phyloP scores from a whole-genome alignment of 2,888 invertebrate genomes.

The Prosapia bicincta region DNA sequence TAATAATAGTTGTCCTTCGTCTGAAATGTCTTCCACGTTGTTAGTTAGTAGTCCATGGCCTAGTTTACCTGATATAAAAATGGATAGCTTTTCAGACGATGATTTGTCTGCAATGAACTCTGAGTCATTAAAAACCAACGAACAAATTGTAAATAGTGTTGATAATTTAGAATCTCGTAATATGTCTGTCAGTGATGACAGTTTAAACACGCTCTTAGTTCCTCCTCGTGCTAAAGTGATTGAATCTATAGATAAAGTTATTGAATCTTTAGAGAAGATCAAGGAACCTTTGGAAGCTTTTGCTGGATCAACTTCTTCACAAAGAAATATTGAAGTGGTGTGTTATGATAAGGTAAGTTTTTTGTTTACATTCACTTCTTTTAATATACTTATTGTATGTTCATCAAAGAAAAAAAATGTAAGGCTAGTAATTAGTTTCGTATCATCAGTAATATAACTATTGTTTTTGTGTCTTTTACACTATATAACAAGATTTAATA shows the following conservation, averaged over 20 bases:
- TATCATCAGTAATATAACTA: too few relatives aligned
- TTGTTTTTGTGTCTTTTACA: too few relatives aligned
- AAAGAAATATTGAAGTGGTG: background rate
- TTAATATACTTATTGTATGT: too few relatives aligned
- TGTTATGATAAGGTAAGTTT: background rate
- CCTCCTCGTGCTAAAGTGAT: conserved; percentile 22
- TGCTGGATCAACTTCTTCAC: background rate
- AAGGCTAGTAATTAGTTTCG: too few relatives aligned
- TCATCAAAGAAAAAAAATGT: too few relatives aligned
- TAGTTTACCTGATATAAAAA: background rate
- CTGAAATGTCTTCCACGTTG: background rate
- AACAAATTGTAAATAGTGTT: background rate
- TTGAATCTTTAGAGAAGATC: conserved; percentile 29
- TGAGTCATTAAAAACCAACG: background rate
- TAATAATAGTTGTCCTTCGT: background rate
- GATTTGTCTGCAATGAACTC: background rate
- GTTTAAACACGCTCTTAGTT: background rate
- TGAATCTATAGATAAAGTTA: conserved; percentile 27
- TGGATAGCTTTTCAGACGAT: background rate
- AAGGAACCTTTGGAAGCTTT: conserved; percentile 28
- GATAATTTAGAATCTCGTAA: too few relatives aligned
- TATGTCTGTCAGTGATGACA: background rate
- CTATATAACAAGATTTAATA: too few relatives aligned
- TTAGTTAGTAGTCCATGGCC: conserved; percentile 5
- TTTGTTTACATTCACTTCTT: too few relatives aligned